Evolutionary conservation across 2,888 invertebrate genomes (phyloP), one percentile per base, ranked within the genome.

Genomic region (Brachypalpus laphriformis): DNA sequence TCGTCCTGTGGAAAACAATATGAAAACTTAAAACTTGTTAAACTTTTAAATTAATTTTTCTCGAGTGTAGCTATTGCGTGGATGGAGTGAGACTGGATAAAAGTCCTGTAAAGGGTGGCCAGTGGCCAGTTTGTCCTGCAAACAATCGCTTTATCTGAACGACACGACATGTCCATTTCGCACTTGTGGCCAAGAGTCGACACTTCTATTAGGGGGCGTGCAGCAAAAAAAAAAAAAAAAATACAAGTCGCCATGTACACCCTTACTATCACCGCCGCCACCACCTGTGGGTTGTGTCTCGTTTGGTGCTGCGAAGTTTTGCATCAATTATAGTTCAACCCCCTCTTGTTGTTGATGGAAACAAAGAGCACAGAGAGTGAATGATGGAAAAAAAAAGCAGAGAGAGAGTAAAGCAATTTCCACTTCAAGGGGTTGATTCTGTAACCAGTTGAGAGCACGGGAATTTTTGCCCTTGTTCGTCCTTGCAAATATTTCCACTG

Each of bases 1-100:
- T 37, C 16, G n/a, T 72, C 37, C 18, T 37, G 57, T 47, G 61
- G 14, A 65, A 66, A 70, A 70, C 65, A 66, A 81, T 81, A 76
- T 61, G 59, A 76, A 85, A 85, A 85, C 85, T 85, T 71, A 71
- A 81, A 81, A 85, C 76, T 76, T 85, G 85, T 81, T 56, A 81
- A 85, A 85, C 85, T 85, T 85, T 85, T 85, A 85, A 85, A 85
- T 85, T 81, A 85, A 85, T 85, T 85, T 85, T 85, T 76, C 71
- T 76, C 18, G 66, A 74, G 76, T 68, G 40, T 51, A 42, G 34
- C 40, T n/a, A n/a, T n/a, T n/a, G n/a, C n/a, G n/a, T n/a, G 28
- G 14, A 1, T 1, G 9, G 9, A 9, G 9, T 9, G 34, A 40
- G 49, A 25, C 8, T 3, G 25, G 42, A 28, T 16, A 4, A 2